These are phyloP conservation scores for Oophaga sylvatica DNA, from an alignment of 2,797 vertebrate species.

Conservation along the genomic window DNA sequence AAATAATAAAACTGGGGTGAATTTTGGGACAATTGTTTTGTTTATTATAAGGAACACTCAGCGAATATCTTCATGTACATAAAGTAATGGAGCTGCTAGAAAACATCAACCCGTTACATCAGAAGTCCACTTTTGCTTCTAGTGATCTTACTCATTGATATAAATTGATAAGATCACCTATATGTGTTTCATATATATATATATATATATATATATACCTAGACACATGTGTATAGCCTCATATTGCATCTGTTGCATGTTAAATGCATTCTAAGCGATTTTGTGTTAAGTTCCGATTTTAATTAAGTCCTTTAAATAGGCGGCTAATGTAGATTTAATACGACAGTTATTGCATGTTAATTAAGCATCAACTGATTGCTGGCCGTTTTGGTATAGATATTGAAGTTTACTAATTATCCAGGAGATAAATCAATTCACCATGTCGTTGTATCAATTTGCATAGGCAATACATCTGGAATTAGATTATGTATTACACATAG, in stretches of 20 bases:
- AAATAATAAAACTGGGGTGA: too few relatives aligned
- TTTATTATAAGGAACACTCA: too few relatives aligned
- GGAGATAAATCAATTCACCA: constrained; percentile 79
- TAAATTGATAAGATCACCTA: neutral
- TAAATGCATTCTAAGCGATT: constrained; percentile 38
- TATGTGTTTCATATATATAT: neutral
- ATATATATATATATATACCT: neutral
- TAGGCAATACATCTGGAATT: constrained; percentile 73
- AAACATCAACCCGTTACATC: neutral
- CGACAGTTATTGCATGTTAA: constrained; percentile 82
- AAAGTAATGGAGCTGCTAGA: too few relatives aligned
- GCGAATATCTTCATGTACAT: too few relatives aligned
- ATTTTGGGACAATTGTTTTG: too few relatives aligned
- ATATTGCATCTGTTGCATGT: constrained; percentile 27
- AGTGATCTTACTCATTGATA: neutral
- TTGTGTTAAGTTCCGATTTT: constrained; percentile 65
- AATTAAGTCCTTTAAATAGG: constrained; percentile 77
- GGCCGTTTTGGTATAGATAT: constrained; percentile 77
- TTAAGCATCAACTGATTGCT: constrained; percentile 80
- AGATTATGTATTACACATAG: constrained; percentile 64
- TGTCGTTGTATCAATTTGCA: constrained; percentile 73
- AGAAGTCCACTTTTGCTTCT: neutral
- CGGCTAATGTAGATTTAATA: constrained; percentile 81
- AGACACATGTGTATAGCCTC: neutral
- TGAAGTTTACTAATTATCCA: constrained; percentile 81